phyloP scores from a whole-genome alignment of 2,888 invertebrate species.

The Latheticus oryzae region DNA sequence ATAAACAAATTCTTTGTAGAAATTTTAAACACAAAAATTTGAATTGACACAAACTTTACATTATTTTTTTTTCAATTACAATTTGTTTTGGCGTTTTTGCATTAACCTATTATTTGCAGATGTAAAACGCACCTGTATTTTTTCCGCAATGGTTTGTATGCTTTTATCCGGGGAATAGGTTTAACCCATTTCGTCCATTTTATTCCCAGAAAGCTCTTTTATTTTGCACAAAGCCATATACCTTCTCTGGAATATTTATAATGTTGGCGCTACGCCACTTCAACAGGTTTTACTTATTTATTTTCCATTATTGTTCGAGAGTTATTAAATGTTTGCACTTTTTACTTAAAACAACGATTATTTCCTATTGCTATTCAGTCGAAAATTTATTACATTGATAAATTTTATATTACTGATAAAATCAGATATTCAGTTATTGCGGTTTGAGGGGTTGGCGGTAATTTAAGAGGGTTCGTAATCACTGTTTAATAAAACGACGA shows the following conservation, averaged over 20 bases:
- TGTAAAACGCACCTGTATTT: too few species aligned
- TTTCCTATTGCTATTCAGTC: too few species aligned
- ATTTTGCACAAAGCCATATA: constrained; percentile 23
- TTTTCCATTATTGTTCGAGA: constrained; percentile 19
- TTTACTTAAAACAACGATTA: constrained; percentile 1
- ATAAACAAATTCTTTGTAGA: constrained; percentile 17
- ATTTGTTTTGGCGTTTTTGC: too few species aligned
- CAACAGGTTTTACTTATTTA: constrained; percentile 27
- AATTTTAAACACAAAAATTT: too few species aligned
- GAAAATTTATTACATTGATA: not conserved
- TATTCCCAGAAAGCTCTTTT: constrained; percentile 13
- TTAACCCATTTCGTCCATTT: constrained; percentile 15
- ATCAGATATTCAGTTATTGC: too few species aligned
- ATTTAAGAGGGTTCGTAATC: not conserved
- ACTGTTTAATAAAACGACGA: constrained; percentile 5
- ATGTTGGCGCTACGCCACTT: constrained; percentile 30
- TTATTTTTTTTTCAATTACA: too few species aligned
- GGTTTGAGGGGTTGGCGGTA: too few species aligned
- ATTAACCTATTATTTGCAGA: too few species aligned
- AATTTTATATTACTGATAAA: constrained; percentile 3
- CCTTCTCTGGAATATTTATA: constrained; percentile 21
- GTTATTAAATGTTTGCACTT: constrained; percentile 4
- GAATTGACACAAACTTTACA: too few species aligned
- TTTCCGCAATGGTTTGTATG: constrained; percentile 2
- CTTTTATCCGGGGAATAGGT: constrained; percentile 16